Base-by-base conservation (phyloP, 1,140 invertebrate genomes). In the Brachionus sp. region DNA sequence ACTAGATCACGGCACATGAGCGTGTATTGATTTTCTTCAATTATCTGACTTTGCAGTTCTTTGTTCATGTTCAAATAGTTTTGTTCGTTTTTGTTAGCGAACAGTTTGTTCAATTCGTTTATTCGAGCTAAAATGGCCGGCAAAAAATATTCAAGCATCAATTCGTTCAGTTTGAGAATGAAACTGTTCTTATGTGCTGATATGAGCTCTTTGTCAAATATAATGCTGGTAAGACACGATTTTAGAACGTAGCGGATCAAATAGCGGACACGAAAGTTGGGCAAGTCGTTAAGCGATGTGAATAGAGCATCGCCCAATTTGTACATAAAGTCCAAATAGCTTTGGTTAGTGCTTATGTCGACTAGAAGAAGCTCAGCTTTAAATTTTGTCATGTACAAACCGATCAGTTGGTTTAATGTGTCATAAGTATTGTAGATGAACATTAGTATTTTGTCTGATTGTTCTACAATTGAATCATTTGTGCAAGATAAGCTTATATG, bases 371-470 rank as follows among this genome's bases (percentile, higher is more conserved):
- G 50, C n/a, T 80, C 77, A 19, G 12, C 13, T 80, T 62, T 57
- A 29, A 80, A 80, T 62, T 80, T 80, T 3, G 53, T 35, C 46
- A 80, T 42, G 77, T 80, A 80, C 29, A 80, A 5, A 5, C 77
- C 77, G 35, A 80, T 80, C 57, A 80, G 33, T 62, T 80, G 77
- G 9, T 44, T 80, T 16, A 80, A 62, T 12, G 50, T 62, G 19
- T 80, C 77, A 25, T 80, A 80, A 13, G 77, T 62, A 50, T 80
- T 80, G 33, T 80, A 80, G 0, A 80, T 35, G 19, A 80, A 62
- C 77, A 80, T 80, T 39, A 12, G 23, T 9, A 62, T 66, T 29
- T 80, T 80, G 16, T 80, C 77, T 12, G 77, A 19, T 44, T 80
- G 50, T 42, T 80, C 77, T 12, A 66, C n/a, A 1, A 25, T 37